Evolutionary conservation across 2,113 vertebrate species (phyloP).

Genomic region (Mormoops blainvillei): DNA sequence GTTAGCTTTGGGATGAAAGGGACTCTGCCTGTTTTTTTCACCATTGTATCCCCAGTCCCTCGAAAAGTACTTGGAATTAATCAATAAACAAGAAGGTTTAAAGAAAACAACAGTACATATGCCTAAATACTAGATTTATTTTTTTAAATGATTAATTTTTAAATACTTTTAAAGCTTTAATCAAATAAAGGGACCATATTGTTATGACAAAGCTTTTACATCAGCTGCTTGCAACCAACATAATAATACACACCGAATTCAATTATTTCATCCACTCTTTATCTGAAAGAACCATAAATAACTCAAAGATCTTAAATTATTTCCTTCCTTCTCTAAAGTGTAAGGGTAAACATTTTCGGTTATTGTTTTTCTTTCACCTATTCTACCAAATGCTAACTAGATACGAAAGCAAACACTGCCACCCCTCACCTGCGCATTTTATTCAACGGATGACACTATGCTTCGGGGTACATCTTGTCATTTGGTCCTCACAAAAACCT

Average conservation of each 20-base stretch:
- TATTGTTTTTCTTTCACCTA: conserved; percentile 31
- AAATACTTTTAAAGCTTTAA: conserved; percentile 8
- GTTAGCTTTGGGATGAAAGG: not conserved
- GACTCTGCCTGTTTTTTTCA: not conserved
- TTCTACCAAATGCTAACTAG: not conserved
- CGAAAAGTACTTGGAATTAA: not conserved
- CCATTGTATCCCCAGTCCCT: not conserved
- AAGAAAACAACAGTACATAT: conserved; percentile 14
- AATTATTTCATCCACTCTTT: conserved; percentile 39
- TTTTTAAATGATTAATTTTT: conserved; percentile 9
- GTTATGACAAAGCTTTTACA: not conserved
- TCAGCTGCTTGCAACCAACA: conserved; percentile 12
- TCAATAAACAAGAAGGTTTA: not conserved
- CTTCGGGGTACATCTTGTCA: not conserved
- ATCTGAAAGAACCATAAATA: conserved; percentile 40
- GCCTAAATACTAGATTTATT: not conserved
- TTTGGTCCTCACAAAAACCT: not conserved
- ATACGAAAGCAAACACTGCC: conserved; percentile 3
- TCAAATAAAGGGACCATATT: not conserved
- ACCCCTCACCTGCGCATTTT: not conserved
- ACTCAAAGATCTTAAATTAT: conserved; percentile 40
- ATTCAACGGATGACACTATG: not conserved
- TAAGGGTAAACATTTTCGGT: not conserved
- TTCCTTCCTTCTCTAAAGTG: conserved; percentile 44
- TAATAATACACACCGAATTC: not conserved